Evolutionary conservation across 2,888 invertebrate species (phyloP), one percentile per base, ranked within the genome.

Genomic region (Agrotis puta): DNA sequence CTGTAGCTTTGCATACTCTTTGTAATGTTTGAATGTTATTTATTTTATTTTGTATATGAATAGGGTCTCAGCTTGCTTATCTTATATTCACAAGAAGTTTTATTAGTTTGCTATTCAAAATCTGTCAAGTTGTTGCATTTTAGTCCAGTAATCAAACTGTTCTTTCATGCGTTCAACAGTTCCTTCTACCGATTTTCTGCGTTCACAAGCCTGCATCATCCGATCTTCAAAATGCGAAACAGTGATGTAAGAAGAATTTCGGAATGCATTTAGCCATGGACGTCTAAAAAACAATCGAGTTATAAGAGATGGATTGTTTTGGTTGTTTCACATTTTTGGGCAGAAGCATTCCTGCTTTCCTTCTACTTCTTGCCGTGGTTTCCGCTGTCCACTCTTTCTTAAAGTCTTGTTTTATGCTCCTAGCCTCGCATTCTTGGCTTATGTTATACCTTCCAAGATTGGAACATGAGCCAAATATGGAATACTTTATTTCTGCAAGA

Each of bases 11-110:
- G 75, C 74, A 70, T 78, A 82, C 56, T 39, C 9, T 39, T 39
- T 39, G 39, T 39, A 11, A 39, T 39, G 39, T 39, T 39, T 72
- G n/a, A 68, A 82, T 70, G 64, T 51, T 79, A 68, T 79, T 73
- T 74, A 78, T 68, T 70, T 39, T 64, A 58, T 62, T 68, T 65
- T 70, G 66, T 65, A 82, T 82, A 78, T 82, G 65, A 67, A 78
- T 70, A 16, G 22, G 50, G 45, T 73, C 48, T 78, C 39, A 66
- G 53, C 53, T 48, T 24, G n/a, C 11, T 7, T 61, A 27, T 53
- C 47, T 68, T 43, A 63, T 18, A 62, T 54, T 63, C 43, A 48
- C 16, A 20, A 33, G n/a, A 59, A 16, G 14, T 59, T 56, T 64
- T 24, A 13, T 24, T 22, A 43, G 11, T 59, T 47, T 27, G 5